These are phyloP conservation scores for Dromas ardeola DNA, from an alignment of 2,113 vertebrate genomes.

Conservation along the genomic window DNA sequence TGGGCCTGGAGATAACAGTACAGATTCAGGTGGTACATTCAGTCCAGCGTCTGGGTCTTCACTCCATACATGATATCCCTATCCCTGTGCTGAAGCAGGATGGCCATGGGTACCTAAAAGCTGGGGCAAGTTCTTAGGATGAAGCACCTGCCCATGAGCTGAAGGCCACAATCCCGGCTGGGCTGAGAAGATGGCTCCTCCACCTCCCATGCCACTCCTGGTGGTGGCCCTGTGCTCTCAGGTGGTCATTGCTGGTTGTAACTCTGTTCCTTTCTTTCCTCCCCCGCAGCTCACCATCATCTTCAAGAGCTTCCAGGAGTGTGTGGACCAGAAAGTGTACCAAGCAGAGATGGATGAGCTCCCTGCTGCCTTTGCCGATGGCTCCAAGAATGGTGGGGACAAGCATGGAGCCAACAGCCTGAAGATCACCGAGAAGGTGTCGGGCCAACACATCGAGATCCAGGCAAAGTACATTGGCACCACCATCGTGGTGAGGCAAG, in stretches of 20 bases:
- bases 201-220: rapidly evolving
- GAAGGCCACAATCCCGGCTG: rapidly evolving
- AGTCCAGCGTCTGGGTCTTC: not conserved
- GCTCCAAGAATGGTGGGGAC: constrained; percentile 94
- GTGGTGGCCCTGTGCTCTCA: not conserved
- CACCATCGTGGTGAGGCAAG: constrained; percentile 94
- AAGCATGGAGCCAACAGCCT: constrained; percentile 90
- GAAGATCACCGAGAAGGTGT: constrained; percentile 90
- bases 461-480: constrained; percentile 96
- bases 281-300: constrained; percentile 91
- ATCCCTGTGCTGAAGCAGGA: not conserved
- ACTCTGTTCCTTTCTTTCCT: not conserved
- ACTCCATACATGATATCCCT: not conserved
- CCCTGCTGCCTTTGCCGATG: constrained; percentile 89
- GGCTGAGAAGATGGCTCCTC: not conserved
- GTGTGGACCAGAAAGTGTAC: constrained; percentile 96
- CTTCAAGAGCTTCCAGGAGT: constrained; percentile 97
- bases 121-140: not conserved
- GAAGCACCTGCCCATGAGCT: not conserved
- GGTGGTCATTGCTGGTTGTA: not conserved
- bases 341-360: constrained; percentile 94
- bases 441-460: constrained; percentile 94
- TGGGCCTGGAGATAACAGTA: not conserved
- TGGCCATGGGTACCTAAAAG: not conserved
- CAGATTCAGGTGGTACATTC: not conserved